Base-by-base conservation (phyloP, 2,888 invertebrate genomes). In the Tricholauxania praeusta region DNA sequence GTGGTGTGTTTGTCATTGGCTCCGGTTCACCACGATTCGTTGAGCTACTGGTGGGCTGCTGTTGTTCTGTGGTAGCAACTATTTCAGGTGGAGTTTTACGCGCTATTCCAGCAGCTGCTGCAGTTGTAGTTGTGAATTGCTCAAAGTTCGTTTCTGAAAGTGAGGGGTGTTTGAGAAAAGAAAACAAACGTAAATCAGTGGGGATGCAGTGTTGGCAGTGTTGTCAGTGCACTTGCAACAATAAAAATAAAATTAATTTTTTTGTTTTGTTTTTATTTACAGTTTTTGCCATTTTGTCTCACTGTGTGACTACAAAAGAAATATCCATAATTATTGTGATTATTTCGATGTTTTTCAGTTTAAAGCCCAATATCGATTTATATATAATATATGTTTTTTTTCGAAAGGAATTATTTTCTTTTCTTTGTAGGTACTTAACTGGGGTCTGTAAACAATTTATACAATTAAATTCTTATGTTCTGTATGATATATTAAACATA, bases 41-140 rank as follows among this genome's bases (percentile, higher is more conserved):
- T 3, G 77, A 84, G 83, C 88, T 80, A 39, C 39, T 39, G 66
- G 87, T 87, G 3, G 83, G 83, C 32, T 89, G 89, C 59, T 86
- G 86, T 68, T 89, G 89, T 79, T 89, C 89, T 1, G 90, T 90
- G 1, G 89, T 89, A 64, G 67, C 72, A 39, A 87, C 87, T 0
- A 87, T 85, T 0, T 75, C 51, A 47, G 79, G 68, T 49, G 81
- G 79, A 63, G 78, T 80, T 76, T 80, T 80, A 39, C 84, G 77
- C 19, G 76, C 65, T 15, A 76, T 74, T 15, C 74, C 77, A 53
- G 79, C 85, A 4, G 83, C 71, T 49, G 28, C 10, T 17, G 55
- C 53, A 10, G 78, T 78, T 19, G 86, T 84, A 15, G 81, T 65
- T 15, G 72, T 39, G 28, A 80, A 77, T 79, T 82, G 73, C 73